Evolutionary conservation across 1,140 invertebrate species (phyloP).

Genomic region (Pseudomyrmex cubaensis): DNA sequence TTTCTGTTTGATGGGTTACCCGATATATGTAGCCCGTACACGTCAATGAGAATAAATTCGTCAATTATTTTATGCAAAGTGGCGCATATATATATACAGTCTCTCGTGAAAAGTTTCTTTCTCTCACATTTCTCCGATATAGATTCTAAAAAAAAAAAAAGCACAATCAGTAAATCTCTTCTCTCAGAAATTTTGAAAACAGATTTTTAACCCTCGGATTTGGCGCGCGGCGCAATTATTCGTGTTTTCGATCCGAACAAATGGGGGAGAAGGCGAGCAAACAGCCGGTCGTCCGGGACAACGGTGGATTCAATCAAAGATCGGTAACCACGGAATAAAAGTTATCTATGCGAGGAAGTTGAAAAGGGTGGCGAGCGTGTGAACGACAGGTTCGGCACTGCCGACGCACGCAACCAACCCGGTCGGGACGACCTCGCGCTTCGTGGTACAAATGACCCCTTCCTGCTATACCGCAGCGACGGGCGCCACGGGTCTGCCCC

Average conservation of each 20-base stretch:
- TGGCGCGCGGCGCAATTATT: background rate
- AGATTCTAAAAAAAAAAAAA: background rate
- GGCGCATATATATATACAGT: background rate
- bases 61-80: constrained; percentile 41
- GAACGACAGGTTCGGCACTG: constrained; percentile 80
- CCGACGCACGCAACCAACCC: constrained; percentile 80
- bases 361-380: constrained; percentile 80
- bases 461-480: constrained; percentile 49
- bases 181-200: background rate
- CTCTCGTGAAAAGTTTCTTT: background rate
- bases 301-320: constrained; percentile 82
- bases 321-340: constrained; percentile 79
- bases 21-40: constrained; percentile 25
- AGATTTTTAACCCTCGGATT: too few species aligned
- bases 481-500: constrained; percentile 21
- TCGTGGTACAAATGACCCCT: constrained; percentile 83
- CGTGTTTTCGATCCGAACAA: constrained; percentile 28
- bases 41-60: constrained; percentile 38
- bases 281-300: constrained; percentile 71
- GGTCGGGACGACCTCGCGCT: constrained; percentile 80
- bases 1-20: constrained; percentile 32
- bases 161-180: background rate
- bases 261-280: constrained; percentile 55
- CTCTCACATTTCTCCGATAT: constrained; percentile 8
- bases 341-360: constrained; percentile 80